Evolutionary conservation across 2,797 vertebrate genomes (phyloP).

Genomic region (Monodelphis domestica): DNA sequence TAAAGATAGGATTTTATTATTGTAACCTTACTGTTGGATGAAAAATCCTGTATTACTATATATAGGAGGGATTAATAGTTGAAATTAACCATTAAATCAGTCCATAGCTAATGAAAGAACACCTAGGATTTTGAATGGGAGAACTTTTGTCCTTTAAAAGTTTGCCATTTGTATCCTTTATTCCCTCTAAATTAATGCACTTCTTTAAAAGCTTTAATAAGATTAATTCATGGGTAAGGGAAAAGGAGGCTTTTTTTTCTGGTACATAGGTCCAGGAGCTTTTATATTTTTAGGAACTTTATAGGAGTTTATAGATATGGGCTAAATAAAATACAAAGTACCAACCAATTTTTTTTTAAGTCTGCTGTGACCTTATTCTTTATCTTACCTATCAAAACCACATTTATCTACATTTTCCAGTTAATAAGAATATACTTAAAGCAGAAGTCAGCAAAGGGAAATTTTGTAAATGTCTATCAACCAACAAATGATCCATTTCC

Average conservation of each 20-base stretch:
- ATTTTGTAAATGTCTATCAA: constrained; percentile 41
- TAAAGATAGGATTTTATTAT: background rate
- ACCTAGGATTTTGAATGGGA: constrained; percentile 15
- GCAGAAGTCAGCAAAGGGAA: background rate
- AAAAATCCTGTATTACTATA: background rate
- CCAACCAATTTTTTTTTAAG: background rate
- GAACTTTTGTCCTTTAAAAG: constrained; percentile 31
- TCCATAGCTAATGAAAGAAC: background rate
- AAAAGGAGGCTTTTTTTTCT: background rate
- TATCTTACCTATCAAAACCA: constrained; percentile 25
- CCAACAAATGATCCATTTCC: background rate
- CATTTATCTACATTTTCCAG: background rate
- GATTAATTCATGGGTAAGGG: background rate
- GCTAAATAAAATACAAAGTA: background rate
- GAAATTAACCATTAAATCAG: background rate
- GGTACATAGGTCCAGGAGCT: background rate
- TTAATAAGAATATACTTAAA: constrained; percentile 5
- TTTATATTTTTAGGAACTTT: background rate
- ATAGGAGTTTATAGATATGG: background rate
- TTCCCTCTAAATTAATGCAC: background rate
- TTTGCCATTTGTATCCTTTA: background rate
- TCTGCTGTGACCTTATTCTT: background rate
- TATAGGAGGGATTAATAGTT: background rate
- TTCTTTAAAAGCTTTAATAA: background rate
- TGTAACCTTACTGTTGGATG: background rate